Percentiles rank a stretch among this genome's conserved stretches.
Conservation (phyloP, 2,888 invertebrate genomes). For the Oxyteleia sp. region DNA sequence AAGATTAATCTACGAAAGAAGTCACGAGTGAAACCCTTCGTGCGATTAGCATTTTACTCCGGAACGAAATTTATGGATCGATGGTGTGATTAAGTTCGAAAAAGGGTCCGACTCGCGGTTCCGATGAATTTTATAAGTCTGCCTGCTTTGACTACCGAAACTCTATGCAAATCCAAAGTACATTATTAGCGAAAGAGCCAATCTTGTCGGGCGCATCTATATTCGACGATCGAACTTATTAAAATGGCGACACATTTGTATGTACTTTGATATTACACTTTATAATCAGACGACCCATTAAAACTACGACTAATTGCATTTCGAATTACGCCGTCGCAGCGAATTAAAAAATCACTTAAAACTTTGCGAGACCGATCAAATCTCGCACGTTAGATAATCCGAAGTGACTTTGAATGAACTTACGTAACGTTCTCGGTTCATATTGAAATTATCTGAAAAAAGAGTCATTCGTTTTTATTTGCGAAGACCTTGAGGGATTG, state of each 20-base stretch:
- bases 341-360: neutral
- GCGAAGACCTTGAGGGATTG: conserved; percentile 3
- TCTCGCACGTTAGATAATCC: neutral
- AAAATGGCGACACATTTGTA: conserved; percentile 22
- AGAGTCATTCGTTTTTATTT: conserved; percentile 6
- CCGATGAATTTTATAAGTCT: conserved; percentile 37
- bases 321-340: neutral
- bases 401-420: neutral
- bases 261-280: neutral
- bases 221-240: conserved; percentile 25
- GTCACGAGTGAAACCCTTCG: conserved; percentile 24
- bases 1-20: conserved; percentile 32
- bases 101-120: conserved; percentile 27
- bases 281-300: conserved; percentile 6
- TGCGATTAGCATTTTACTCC: conserved; percentile 50
- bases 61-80: conserved; percentile 42
- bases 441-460: conserved; percentile 10
- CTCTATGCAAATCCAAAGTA: conserved; percentile 40
- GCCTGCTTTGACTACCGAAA: conserved; percentile 39
- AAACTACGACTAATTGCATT: neutral
- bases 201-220: conserved; percentile 29
- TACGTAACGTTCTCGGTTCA: conserved; percentile 2
- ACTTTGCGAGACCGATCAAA: neutral
- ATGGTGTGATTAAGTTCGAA: conserved; percentile 49
- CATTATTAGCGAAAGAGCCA: conserved; percentile 31